Percentiles rank a stretch among this genome's conserved stretches.
Evolutionary conservation across 2,888 invertebrate species (phyloP).

Genomic region (Andrena trimmerana): DNA sequence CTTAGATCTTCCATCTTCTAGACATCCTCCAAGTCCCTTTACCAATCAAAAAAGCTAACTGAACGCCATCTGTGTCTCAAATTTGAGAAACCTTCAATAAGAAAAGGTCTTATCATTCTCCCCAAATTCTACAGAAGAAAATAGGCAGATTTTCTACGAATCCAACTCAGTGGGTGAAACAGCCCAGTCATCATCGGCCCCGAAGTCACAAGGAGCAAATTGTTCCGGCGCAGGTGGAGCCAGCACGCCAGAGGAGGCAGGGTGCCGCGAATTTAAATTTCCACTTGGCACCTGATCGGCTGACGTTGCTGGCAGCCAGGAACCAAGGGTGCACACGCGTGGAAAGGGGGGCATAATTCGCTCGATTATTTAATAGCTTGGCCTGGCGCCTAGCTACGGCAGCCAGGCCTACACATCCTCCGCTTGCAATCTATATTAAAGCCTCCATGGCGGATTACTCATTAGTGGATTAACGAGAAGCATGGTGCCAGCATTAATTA

Average conservation of each 20-base stretch:
- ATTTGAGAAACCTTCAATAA: no score
- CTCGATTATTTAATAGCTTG: conserved; percentile 77
- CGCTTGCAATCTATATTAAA: conserved; percentile 69
- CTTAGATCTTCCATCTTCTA: no score
- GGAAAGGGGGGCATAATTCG: conserved; percentile 62
- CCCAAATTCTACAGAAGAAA: no score
- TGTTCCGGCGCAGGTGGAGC: neutral
- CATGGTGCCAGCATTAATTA: conserved; percentile 58
- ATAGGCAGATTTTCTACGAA: no score
- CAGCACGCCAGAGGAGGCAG: conserved; percentile 14
- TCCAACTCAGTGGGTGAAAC: neutral
- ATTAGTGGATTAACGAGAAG: conserved; percentile 65
- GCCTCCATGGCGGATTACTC: conserved; percentile 65
- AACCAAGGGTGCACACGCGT: conserved; percentile 37
- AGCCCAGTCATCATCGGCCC: neutral
- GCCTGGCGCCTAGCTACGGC: conserved; percentile 63
- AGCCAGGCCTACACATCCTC: conserved; percentile 37
- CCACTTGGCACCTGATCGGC: conserved; percentile 74
- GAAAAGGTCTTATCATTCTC: no score
- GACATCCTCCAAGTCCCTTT: no score
- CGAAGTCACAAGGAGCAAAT: neutral
- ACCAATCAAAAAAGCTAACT: no score
- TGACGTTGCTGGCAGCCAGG: conserved; percentile 60
- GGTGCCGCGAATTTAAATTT: conserved; percentile 65
- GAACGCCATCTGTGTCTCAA: no score